phyloP scores from a whole-genome alignment of 2,888 invertebrate genomes.

The Tenthredo notha region DNA sequence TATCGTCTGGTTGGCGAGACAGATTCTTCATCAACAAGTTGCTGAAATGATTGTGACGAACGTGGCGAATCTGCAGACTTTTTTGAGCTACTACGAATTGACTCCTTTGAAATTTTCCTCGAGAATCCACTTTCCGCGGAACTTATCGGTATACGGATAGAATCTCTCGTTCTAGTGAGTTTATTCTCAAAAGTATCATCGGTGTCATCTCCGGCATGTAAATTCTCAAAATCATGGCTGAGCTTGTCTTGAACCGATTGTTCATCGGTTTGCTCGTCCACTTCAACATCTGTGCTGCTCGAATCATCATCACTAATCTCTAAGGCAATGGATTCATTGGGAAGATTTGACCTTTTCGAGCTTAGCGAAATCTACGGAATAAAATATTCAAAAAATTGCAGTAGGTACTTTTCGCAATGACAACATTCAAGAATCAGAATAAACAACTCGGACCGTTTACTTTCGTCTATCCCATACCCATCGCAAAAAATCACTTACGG shows the following conservation, averaged over 20 bases:
- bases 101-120: constrained; percentile 1
- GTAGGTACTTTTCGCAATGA: neutral
- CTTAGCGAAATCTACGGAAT: constrained; percentile 9
- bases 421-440: neutral
- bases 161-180: constrained; percentile 10
- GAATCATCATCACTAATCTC: constrained; percentile 20
- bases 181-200: constrained; percentile 23
- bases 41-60: constrained; percentile 57
- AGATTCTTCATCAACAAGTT: constrained; percentile 58
- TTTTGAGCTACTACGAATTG: neutral
- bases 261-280: constrained; percentile 26
- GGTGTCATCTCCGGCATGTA: constrained; percentile 25
- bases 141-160: constrained; percentile 9
- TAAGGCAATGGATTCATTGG: constrained; percentile 18
- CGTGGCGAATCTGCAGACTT: constrained; percentile 53
- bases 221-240: constrained; percentile 35
- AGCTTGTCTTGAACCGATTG: constrained; percentile 12
- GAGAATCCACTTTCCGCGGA: neutral
- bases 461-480: neutral
- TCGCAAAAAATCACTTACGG: constrained; percentile 57
- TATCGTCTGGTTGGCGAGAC: constrained; percentile 54
- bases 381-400: neutral
- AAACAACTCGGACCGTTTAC: neutral
- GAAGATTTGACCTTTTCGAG: constrained; percentile 25
- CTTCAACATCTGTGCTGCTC: constrained; percentile 26